These are phyloP conservation scores for Solen grandis DNA, from an alignment of 1,140 invertebrate genomes.

Conservation along the genomic window DNA sequence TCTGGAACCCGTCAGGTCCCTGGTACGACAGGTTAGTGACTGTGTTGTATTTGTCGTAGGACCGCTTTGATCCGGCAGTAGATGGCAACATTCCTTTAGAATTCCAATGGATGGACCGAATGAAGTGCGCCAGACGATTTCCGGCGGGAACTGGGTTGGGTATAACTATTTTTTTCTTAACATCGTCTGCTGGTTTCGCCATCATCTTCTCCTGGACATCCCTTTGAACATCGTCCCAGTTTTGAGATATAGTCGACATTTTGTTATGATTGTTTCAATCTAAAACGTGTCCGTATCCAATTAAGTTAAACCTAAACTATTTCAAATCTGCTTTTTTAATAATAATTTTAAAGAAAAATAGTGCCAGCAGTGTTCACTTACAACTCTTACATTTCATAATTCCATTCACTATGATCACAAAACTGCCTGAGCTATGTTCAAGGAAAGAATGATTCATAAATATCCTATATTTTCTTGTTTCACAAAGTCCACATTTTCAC, in stretches of 20 bases:
- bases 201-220: constrained; percentile 17
- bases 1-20: constrained; percentile 35
- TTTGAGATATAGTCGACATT: background rate
- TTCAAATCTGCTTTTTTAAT: background rate
- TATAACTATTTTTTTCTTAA: constrained; percentile 44
- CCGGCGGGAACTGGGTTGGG: constrained; percentile 45
- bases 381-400: background rate
- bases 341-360: too few relatives aligned
- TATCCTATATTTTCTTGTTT: background rate
- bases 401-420: background rate
- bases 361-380: too few relatives aligned
- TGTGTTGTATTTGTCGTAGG: constrained; percentile 52
- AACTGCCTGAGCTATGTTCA: background rate
- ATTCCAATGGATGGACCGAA: constrained; percentile 52
- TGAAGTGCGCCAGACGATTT: constrained; percentile 42
- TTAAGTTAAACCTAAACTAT: background rate
- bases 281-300: background rate
- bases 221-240: constrained; percentile 18
- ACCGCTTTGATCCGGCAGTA: constrained; percentile 39
- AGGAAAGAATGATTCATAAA: too few relatives aligned
- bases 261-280: background rate
- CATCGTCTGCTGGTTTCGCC: constrained; percentile 41
- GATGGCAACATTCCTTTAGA: constrained; percentile 48
- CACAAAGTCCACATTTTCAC: background rate
- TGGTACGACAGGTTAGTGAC: constrained; percentile 42